Evolutionary conservation across 1,140 invertebrate genomes (phyloP).

Genomic region (Macrotrachela quadricornifera): DNA sequence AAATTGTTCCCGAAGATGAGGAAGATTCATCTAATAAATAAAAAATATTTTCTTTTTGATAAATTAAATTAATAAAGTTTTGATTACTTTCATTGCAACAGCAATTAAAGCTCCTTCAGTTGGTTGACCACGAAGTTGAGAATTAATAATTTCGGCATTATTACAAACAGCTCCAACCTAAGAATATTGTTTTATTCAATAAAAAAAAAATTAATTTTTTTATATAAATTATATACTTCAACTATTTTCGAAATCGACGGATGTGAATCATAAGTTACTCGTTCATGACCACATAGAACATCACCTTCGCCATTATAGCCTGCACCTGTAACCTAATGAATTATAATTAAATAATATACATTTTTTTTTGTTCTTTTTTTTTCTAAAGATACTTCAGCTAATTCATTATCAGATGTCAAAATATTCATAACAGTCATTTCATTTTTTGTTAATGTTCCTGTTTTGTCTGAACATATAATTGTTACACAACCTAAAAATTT

Average conservation of each 20-base stretch:
- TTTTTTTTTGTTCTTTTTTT: no score
- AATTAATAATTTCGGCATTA: conserved; percentile 66
- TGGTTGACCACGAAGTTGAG: conserved; percentile 48
- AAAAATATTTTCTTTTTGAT: background rate
- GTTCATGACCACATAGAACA: conserved; percentile 49
- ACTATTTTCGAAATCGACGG: conserved; percentile 23
- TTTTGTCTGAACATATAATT: conserved; percentile 96
- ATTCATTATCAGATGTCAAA: conserved; percentile 61
- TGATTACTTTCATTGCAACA: conserved; percentile 55
- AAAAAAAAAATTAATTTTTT: no score
- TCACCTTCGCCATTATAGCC: conserved; percentile 69
- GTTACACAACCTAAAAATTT: conserved; percentile 94
- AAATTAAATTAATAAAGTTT: conserved; percentile 2
- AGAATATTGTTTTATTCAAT: no score
- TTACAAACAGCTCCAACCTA: conserved; percentile 68
- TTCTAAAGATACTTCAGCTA: background rate
- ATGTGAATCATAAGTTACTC: conserved; percentile 15
- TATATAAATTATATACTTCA: conserved; percentile 15
- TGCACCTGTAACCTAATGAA: conserved; percentile 47
- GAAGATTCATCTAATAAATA: conserved; percentile 48
- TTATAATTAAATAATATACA: background rate
- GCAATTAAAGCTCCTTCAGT: conserved; percentile 87
- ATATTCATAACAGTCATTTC: conserved; percentile 89
- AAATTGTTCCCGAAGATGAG: conserved; percentile 52
- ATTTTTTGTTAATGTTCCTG: conserved; percentile 91